Conservation (phyloP, 2,888 invertebrate species). For the Aelia acuminata region DNA sequence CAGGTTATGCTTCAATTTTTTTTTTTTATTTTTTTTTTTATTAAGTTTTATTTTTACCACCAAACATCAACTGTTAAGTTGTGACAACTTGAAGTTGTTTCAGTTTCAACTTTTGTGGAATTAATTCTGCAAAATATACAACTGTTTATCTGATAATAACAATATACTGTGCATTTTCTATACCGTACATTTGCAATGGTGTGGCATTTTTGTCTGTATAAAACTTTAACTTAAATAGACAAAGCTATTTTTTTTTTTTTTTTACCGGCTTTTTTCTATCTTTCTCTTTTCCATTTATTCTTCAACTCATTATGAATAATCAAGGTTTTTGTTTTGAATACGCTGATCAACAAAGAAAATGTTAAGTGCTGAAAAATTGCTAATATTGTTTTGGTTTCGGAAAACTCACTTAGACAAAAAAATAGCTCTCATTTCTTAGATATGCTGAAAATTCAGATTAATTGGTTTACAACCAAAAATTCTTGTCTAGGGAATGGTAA, state of each 20-base stretch:
- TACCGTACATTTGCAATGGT: conserved; percentile 39
- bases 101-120: conserved; percentile 18
- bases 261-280: conserved; percentile 40
- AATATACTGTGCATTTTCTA: conserved; percentile 1
- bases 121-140: conserved; percentile 34
- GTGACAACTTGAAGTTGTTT: background rate
- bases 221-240: conserved; percentile 39
- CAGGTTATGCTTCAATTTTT: background rate
- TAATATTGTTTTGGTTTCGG: too few species aligned
- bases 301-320: background rate
- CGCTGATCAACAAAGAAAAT: background rate
- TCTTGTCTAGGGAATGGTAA: too few species aligned
- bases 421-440: too few species aligned
- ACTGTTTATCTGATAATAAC: background rate
- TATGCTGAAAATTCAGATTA: too few species aligned
- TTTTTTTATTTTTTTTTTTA: background rate
- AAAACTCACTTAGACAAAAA: too few species aligned
- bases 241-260: conserved; percentile 28
- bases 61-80: background rate
- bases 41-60: background rate
- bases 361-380: too few species aligned
- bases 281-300: conserved; percentile 42
- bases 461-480: too few species aligned
- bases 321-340: background rate
- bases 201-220: conserved; percentile 49